These are phyloP conservation scores for Abrostola triplasia DNA, from an alignment of 2,888 invertebrate species.

Conservation along the genomic window DNA sequence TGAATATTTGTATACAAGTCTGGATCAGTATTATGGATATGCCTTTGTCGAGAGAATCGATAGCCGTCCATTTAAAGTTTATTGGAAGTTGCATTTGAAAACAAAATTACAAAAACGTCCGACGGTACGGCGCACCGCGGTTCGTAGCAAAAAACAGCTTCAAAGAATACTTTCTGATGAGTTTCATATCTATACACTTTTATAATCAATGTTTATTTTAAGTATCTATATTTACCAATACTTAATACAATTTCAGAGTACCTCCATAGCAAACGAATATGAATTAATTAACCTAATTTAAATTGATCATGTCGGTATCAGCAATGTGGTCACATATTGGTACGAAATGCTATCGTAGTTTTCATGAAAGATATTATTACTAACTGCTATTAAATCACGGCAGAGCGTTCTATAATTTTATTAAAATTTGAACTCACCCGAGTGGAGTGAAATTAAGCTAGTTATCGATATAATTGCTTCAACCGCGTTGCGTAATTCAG, in stretches of 20 bases:
- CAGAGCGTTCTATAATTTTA: conserved; percentile 7
- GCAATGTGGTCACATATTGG: no score
- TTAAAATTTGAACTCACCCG: conserved; percentile 15
- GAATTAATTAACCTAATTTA: no score
- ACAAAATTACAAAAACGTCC: neutral
- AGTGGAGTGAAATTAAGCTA: conserved; percentile 25
- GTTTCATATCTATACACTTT: no score
- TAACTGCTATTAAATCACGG: neutral
- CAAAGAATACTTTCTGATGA: no score
- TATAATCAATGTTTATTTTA: no score
- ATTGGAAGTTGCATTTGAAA: neutral
- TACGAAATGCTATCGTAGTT: neutral
- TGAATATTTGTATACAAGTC: conserved; percentile 6
- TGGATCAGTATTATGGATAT: neutral
- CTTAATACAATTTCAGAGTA: no score
- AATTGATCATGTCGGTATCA: no score
- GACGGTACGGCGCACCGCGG: no score
- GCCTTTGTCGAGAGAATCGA: neutral
- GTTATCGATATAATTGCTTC: conserved; percentile 36
- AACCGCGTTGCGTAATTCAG: conserved; percentile 17
- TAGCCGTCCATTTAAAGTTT: neutral
- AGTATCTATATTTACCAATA: no score
- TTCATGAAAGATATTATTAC: neutral
- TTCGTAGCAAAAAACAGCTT: no score
- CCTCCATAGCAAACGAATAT: no score